A percentile compares a stretch with the other conserved stretches of the same genome.
These are phyloP conservation scores for Lanius collurio DNA, from an alignment of 2,113 vertebrate genomes.

Conservation along the genomic window DNA sequence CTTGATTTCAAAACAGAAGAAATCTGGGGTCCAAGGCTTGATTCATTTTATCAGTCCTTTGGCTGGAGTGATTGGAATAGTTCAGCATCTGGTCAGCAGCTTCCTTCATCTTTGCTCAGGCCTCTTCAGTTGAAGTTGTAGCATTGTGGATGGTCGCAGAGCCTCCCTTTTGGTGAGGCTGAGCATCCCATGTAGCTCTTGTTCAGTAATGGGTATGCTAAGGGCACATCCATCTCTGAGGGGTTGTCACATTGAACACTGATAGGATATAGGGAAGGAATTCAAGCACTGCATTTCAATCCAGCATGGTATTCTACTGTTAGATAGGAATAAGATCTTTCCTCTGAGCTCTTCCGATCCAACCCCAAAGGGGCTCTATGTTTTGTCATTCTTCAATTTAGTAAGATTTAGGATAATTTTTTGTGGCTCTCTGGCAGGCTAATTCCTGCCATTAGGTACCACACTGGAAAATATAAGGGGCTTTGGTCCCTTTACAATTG, in stretches of 20 bases:
- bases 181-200: background rate
- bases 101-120: background rate
- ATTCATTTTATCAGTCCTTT: background rate
- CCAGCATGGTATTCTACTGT: background rate
- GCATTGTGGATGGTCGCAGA: background rate
- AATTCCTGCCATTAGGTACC: background rate
- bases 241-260: background rate
- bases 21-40: background rate
- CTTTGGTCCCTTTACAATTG: background rate
- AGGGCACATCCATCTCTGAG: fast-evolving
- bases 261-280: background rate
- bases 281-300: background rate
- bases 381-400: background rate
- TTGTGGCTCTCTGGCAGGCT: background rate
- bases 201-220: background rate
- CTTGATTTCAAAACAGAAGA: background rate
- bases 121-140: background rate
- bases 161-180: background rate
- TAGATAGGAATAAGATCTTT: background rate
- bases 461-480: background rate
- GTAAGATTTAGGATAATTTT: background rate
- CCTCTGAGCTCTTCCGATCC: background rate
- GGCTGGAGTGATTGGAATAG: background rate
- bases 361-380: background rate
- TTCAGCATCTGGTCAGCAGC: background rate